phyloP scores from a whole-genome alignment of 2,113 vertebrate genomes.

The Pteronura brasiliensis region DNA sequence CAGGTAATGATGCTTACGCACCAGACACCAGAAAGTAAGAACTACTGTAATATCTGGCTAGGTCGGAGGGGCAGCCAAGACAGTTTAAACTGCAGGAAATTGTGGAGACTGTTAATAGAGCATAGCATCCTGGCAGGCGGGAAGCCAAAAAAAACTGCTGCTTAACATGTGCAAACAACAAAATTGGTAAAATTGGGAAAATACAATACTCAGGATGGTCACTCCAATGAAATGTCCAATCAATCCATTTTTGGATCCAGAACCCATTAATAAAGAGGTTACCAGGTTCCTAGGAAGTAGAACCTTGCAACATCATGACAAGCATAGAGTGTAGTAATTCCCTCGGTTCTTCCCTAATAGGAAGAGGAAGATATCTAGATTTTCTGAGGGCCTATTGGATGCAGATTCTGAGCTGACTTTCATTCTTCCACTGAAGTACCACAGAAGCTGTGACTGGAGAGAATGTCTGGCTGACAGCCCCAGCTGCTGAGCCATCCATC shows the following conservation, averaged over 20 bases:
- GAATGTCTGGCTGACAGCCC: neutral
- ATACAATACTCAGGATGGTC: neutral
- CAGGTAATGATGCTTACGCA: neutral
- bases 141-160: neutral
- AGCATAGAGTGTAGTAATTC: neutral
- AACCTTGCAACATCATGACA: neutral
- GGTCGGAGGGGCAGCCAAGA: neutral
- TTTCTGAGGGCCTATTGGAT: neutral
- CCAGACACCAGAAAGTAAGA: neutral
- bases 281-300: neutral
- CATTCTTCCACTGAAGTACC: neutral
- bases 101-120: neutral
- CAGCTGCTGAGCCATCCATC: fast-evolving
- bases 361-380: neutral
- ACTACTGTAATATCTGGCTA: neutral
- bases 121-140: neutral
- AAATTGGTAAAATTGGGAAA: too few species aligned
- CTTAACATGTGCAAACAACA: neutral
- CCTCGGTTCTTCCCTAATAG: neutral
- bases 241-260: neutral
- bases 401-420: neutral
- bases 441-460: fast-evolving
- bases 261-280: neutral
- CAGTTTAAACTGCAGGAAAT: neutral
- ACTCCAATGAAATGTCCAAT: neutral